phyloP scores from a whole-genome alignment of 2,113 vertebrate species.

The Sylvilagus bachmani region DNA sequence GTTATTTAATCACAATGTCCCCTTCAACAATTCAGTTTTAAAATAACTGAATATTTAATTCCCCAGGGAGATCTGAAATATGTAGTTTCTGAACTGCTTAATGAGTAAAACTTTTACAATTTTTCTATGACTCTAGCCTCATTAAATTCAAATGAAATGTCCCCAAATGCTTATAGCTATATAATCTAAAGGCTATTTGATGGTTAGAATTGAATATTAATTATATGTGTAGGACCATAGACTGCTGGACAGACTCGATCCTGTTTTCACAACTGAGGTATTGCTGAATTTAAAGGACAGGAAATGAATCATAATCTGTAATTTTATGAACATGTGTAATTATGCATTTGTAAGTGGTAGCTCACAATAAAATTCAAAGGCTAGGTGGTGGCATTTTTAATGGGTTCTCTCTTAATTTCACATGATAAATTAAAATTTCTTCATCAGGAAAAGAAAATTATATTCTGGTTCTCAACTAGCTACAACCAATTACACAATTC shows the following conservation, averaged over 20 bases:
- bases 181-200: slow-evolving; percentile 28
- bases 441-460: neutral
- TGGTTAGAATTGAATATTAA: slow-evolving; percentile 37
- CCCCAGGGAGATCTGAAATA: slow-evolving; percentile 64
- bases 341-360: slow-evolving; percentile 15
- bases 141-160: slow-evolving; percentile 63
- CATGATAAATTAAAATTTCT: slow-evolving; percentile 33
- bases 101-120: slow-evolving; percentile 54
- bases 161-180: neutral
- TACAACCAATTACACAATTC: slow-evolving; percentile 2
- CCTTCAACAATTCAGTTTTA: slow-evolving; percentile 62
- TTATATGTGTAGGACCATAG: neutral
- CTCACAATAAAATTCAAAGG: slow-evolving; percentile 5
- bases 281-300: slow-evolving; percentile 26
- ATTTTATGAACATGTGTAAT: slow-evolving; percentile 10
- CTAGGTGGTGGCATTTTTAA: neutral
- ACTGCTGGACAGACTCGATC: neutral
- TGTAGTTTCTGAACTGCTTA: slow-evolving; percentile 71
- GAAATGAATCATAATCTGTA: neutral
- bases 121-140: slow-evolving; percentile 63
- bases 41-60: slow-evolving; percentile 80
- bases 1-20: slow-evolving; percentile 68
- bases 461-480: neutral
- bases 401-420: slow-evolving; percentile 18
- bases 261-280: neutral